Percentiles rank a stretch among this genome's conserved stretches.
These are phyloP conservation scores for Arge pagana DNA, from an alignment of 2,888 invertebrate genomes.

Conservation along the genomic window DNA sequence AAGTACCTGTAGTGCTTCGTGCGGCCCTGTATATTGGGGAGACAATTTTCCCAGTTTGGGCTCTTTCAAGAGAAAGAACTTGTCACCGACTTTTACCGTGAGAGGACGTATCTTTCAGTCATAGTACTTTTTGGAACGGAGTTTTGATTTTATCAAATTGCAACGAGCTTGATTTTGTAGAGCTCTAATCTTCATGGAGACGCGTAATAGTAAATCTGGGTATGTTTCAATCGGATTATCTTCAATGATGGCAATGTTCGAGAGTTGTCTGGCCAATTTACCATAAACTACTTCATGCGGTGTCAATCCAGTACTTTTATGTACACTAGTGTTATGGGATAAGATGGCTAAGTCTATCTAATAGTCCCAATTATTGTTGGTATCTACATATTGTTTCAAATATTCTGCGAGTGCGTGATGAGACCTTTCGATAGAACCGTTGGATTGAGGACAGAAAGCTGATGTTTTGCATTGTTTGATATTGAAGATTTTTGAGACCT, in stretches of 20 bases:
- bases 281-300: conserved; percentile 25
- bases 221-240: conserved; percentile 30
- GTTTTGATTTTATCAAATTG: conserved; percentile 25
- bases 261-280: conserved; percentile 10
- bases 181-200: conserved; percentile 28
- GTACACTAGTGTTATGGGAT: conserved; percentile 22
- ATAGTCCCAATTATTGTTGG: conserved; percentile 20
- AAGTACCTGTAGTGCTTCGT: too few relatives aligned
- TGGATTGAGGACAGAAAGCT: conserved; percentile 22
- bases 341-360: conserved; percentile 25
- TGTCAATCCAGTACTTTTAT: conserved; percentile 25
- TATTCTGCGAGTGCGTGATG: conserved; percentile 21
- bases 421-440: conserved; percentile 22
- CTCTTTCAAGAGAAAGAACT: not conserved
- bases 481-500: conserved; percentile 28
- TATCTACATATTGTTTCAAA: conserved; percentile 7
- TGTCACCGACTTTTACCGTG: not conserved
- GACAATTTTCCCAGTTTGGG: too few relatives aligned
- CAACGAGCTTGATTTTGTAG: conserved; percentile 31
- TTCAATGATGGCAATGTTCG: not conserved
- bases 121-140: not conserved
- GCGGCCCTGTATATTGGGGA: not conserved
- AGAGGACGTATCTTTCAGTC: not conserved
- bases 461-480: conserved; percentile 28
- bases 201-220: conserved; percentile 26